phyloP scores from a whole-genome alignment of 2,888 invertebrate species.

The Tetranychus piercei region DNA sequence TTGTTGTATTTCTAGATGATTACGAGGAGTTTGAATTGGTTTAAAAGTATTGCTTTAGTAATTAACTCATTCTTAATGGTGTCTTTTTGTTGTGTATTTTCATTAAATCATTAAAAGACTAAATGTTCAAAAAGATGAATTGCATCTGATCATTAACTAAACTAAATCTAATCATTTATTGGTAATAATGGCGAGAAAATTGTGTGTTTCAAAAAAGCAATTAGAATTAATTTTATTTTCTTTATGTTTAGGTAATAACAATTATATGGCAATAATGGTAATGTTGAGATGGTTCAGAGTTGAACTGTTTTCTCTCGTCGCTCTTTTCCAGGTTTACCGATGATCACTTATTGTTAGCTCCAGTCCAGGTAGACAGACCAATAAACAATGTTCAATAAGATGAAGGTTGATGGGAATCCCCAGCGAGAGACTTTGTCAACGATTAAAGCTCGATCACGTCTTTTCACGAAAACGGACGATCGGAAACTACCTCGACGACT shows the following conservation, averaged over 20 bases:
- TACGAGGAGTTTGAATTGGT: not conserved
- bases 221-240: too few relatives aligned
- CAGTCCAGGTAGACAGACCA: conserved; percentile 41
- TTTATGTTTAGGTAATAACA: too few relatives aligned
- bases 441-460: conserved; percentile 23
- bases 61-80: not conserved
- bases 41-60: not conserved
- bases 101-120: too few relatives aligned
- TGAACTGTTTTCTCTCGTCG: too few relatives aligned
- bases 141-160: too few relatives aligned
- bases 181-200: too few relatives aligned
- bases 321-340: not conserved
- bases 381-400: conserved; percentile 70
- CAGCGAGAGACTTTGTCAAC: conserved; percentile 61
- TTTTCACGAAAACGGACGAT: conserved; percentile 16
- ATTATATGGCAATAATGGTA: too few relatives aligned
- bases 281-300: too few relatives aligned
- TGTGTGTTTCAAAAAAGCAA: too few relatives aligned
- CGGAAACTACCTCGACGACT: not conserved
- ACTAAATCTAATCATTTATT: too few relatives aligned
- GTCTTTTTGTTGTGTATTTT: too few relatives aligned
- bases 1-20: conserved; percentile 17
- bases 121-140: too few relatives aligned
- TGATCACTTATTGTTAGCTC: not conserved
- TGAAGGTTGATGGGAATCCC: conserved; percentile 74